These are phyloP conservation scores for Gallinago media DNA, from an alignment of 2,113 vertebrate species.

Conservation along the genomic window DNA sequence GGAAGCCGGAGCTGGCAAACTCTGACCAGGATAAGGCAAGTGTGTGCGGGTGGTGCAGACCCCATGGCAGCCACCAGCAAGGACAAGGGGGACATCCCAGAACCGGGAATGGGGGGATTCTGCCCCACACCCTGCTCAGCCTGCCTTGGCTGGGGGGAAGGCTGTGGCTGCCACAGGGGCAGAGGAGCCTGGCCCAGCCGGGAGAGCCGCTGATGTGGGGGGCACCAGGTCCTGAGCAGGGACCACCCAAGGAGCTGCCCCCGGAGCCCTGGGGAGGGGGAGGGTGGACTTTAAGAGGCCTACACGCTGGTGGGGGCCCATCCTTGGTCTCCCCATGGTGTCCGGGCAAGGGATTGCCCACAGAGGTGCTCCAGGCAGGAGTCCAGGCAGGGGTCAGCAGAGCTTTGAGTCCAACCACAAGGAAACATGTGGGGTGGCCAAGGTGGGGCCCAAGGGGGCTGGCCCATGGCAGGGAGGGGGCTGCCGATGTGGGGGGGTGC, in stretches of 20 bases:
- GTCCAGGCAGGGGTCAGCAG: background rate
- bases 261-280: background rate
- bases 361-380: background rate
- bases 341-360: background rate
- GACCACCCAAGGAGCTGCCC: background rate
- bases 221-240: background rate
- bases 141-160: background rate
- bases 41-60: background rate
- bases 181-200: background rate
- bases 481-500: background rate
- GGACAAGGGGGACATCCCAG: background rate
- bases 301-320: accelerated
- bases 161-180: background rate
- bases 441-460: too few species aligned
- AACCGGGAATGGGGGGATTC: background rate
- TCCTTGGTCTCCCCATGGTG: background rate
- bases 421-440: accelerated
- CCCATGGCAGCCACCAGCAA: accelerated
- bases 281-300: background rate
- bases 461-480: background rate
- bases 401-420: background rate
- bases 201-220: background rate
- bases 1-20: background rate
- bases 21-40: background rate
- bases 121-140: accelerated